Conservation (phyloP, 2,113 vertebrate species). For the Scolopax mira region DNA sequence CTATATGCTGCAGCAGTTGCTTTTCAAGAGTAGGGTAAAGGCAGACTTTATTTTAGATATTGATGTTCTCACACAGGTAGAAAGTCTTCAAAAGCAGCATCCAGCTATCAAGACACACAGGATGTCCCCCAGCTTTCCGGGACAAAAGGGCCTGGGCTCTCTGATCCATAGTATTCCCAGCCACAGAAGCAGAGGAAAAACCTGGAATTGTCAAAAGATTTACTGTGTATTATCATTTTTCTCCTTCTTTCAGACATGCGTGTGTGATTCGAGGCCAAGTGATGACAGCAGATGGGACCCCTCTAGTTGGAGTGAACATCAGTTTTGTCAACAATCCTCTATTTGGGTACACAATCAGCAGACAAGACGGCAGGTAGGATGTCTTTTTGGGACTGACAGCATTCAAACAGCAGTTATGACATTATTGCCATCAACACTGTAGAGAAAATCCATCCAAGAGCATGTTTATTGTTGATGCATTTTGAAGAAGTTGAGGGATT, state of each 20-base stretch:
- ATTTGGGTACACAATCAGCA: conserved; percentile 93
- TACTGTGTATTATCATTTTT: not conserved
- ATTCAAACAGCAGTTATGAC: not conserved
- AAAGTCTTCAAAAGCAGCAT: not conserved
- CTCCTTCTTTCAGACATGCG: conserved; percentile 79
- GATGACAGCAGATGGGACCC: conserved; percentile 94
- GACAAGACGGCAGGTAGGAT: conserved; percentile 94
- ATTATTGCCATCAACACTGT: not conserved
- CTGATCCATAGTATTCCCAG: not conserved
- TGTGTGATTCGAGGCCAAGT: conserved; percentile 98
- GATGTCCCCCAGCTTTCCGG: not conserved
- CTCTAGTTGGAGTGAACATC: conserved; percentile 97
- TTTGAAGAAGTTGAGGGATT: not conserved
- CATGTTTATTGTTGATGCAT: fast-evolving
- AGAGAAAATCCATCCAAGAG: not conserved
- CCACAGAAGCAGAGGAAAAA: not conserved
- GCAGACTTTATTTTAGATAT: not conserved
- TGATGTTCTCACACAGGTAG: not conserved
- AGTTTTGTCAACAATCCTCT: conserved; percentile 92
- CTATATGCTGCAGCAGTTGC: not conserved
- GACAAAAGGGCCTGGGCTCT: not conserved
- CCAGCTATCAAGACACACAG: not conserved
- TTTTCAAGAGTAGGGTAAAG: not conserved
- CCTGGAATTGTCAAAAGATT: not conserved
- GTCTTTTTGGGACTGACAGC: not conserved